Base-by-base conservation (phyloP, 2,113 vertebrate genomes). In the Ameiurus melas region DNA sequence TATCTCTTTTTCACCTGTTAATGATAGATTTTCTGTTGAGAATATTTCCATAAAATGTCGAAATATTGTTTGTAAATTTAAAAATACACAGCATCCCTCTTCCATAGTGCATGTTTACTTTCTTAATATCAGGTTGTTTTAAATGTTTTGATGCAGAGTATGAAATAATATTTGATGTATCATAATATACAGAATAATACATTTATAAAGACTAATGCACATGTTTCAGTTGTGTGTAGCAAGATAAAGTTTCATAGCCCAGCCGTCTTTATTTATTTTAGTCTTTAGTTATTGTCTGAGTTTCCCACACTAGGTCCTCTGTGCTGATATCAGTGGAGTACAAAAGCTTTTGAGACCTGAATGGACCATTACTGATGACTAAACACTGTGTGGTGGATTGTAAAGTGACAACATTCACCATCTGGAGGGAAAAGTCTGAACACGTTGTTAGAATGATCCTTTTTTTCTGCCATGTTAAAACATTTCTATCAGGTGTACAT, bases 261-360 rank as follows among this genome's bases (percentile, higher is more conserved):
- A n/a, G n/a, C n/a, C n/a, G n/a, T n/a, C n/a, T 66, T n/a, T n/a
- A n/a, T n/a, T n/a, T n/a, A n/a, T n/a, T n/a, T n/a, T n/a, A n/a
- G n/a, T n/a, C n/a, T n/a, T n/a, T n/a, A n/a, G n/a, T n/a, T n/a
- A n/a, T n/a, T n/a, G n/a, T n/a, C 77, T 88, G 71, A 87, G 78
- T 86, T 93, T 94, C 91, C 90, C 90, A 92, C 90, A 92, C 87
- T 87, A 58, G 84, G 43, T 89, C 53, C 66, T 88, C 86, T 83
- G 86, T 90, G 58, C 27, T 91, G 85, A 80, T 82, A 83, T 91
- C 87, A 90, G 47, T 88, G 86, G 30, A 82, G 51, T 2, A 91
- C 89, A 91, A 93, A 93, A 86, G 90, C 13, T 77, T 85, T 30
- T 55, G 80, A 86, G 81, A 53, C 30, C 75, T 88, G 92, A 92